Evolutionary conservation across 1,140 invertebrate genomes (phyloP), one percentile per base, ranked within the genome.

Genomic region (Macrocentrus cingulum): DNA sequence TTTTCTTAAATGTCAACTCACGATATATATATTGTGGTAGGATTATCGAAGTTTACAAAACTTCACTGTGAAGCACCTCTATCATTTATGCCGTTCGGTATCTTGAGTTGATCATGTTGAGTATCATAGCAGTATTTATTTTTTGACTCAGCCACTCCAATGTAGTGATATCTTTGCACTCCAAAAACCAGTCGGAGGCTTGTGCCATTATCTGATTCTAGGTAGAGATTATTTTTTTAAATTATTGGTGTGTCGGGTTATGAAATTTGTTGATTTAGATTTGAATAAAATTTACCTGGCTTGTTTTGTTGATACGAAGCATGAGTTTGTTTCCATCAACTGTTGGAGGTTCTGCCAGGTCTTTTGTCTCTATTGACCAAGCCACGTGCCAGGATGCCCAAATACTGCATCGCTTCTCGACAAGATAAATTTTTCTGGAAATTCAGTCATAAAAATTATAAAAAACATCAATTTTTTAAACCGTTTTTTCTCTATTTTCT

Each of bases 341-440:
- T 39, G 80, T 79, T 5, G 90, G 90, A 25, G 88, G 83, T 36
- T 86, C 87, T 44, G 90, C 80, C 16, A 94, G 82, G 65, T 90
- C 85, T 66, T 90, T 86, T n/a, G 90, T 81, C 60, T 85, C 82
- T 4, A 91, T 81, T 20, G 80, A 80, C 91, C 90, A 92, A 70
- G 91, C 88, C 13, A 90, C 80, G 60, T 88, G 88, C 87, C 90
- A 91, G 1, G 84, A 82, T 42, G 86, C 85, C 83, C 88, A 89
- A 22, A 85, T 76, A 32, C 56, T 58, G 18, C 84, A 82, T 62
- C 84, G 85, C 59, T 89, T 88, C 62, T 90, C 86, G 46, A 91
- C 77, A 46, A 90, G 78, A 70, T 91, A 85, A 53, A 94, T 82
- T 73, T 88, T 86, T 62, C 91, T 92, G 69, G 48, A 79, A 80